Base-by-base conservation (phyloP, 2,113 vertebrate genomes). In the Perognathus longimembris region DNA sequence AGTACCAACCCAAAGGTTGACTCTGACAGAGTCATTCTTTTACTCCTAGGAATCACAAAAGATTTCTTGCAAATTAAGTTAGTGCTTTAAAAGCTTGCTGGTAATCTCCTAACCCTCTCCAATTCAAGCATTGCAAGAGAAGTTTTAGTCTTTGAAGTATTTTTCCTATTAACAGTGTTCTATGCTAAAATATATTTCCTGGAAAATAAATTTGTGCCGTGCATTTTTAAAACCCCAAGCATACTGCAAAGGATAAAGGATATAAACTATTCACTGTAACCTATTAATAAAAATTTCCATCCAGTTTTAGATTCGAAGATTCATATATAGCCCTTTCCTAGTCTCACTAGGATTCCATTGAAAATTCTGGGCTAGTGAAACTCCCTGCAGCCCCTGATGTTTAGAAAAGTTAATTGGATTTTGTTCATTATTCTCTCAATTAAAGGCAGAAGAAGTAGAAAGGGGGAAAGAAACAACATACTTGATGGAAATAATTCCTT, bases 121-220 rank as follows among this genome's bases (percentile, higher is more conserved):
- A 69, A 5, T 63, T 90, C 22, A 89, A 78, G 74, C 30, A 69
- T 5, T 15, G 17, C 3, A 10, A 45, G 32, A 85, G 54, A 42
- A 45, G 45, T 45, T 73, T 91, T 88, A 86, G 85, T 86, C 32
- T 74, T 86, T 64, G 21, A 18, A 82, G 20, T 12, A 89, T 63
- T 89, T 32, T 79, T 74, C 89, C 66, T 63, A 45, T 32, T 66
- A 50, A 78, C 83, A 89, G 8, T 59, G 6, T 2, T 64, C 20
- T 66, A 28, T 64, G 22, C 28, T 85, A 92, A 93, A 94, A 85
- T 69, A 40, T 10, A 57, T 64, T 54, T 79, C 26, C 69, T 90
- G 79, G 42, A 76, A 81, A 88, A 81, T 57, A 34, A 84, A 61
- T 40, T 5, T 70, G 17, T 92, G 67, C 63, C 24, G 30, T 74